Conservation (phyloP, 2,888 invertebrate species). For the Thumatha senex region DNA sequence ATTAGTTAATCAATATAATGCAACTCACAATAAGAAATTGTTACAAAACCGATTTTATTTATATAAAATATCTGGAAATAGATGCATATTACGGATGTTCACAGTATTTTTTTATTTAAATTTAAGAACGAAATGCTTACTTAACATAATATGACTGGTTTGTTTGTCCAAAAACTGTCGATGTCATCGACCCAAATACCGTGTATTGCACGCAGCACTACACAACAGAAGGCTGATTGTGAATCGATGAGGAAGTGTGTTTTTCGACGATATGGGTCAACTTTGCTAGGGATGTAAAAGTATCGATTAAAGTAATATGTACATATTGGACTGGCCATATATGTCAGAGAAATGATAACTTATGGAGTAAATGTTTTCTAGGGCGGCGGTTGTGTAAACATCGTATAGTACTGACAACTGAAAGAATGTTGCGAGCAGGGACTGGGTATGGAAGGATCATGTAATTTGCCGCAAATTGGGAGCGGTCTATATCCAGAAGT, state of each 20-base stretch:
- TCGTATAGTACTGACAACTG: too few relatives aligned
- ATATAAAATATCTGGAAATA: too few relatives aligned
- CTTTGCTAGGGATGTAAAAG: slow-evolving; percentile 50
- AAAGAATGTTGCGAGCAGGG: too few relatives aligned
- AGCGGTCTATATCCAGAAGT: too few relatives aligned
- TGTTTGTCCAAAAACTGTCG: slow-evolving; percentile 37
- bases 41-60: slow-evolving; percentile 6
- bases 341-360: too few relatives aligned
- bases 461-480: too few relatives aligned
- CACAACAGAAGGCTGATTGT: slow-evolving; percentile 67
- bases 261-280: slow-evolving; percentile 72
- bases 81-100: slow-evolving; percentile 23
- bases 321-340: background rate
- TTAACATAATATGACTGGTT: slow-evolving; percentile 30
- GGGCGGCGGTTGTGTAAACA: too few relatives aligned
- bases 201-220: slow-evolving; percentile 40
- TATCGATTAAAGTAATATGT: slow-evolving; percentile 27
- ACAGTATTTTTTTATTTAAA: slow-evolving; percentile 26
- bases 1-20: slow-evolving; percentile 1
- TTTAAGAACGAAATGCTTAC: slow-evolving; percentile 24
- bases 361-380: too few relatives aligned
- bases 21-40: background rate
- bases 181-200: slow-evolving; percentile 69
- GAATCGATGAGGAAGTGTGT: slow-evolving; percentile 67
- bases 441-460: too few relatives aligned